A percentile compares a stretch with the other conserved stretches of the same genome.
These are phyloP conservation scores for Drosophila hamatofila DNA, from an alignment of 2,888 invertebrate genomes.

Conservation along the genomic window DNA sequence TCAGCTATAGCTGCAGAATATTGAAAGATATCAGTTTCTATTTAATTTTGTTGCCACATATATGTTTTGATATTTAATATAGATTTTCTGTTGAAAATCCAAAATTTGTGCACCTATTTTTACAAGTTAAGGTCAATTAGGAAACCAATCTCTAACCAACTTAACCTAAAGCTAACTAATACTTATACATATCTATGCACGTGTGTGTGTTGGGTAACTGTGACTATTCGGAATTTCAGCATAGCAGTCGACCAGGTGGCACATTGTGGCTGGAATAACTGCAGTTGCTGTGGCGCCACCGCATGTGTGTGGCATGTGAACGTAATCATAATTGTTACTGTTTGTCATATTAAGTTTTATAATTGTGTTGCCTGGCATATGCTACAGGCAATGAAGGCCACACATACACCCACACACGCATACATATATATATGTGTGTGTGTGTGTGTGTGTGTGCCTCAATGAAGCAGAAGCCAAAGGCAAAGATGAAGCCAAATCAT, in stretches of 20 bases:
- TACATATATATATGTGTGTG: background rate
- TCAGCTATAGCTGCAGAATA: too few relatives aligned
- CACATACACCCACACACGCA: background rate
- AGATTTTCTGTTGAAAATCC: background rate
- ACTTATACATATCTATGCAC: background rate
- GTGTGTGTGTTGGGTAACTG: too few relatives aligned
- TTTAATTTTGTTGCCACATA: too few relatives aligned
- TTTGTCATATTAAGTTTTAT: slow-evolving; percentile 53
- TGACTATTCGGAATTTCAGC: background rate
- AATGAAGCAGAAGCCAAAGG: slow-evolving; percentile 55
- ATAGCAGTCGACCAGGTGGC: background rate
- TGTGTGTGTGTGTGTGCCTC: slow-evolving; percentile 22
- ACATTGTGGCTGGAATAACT: slow-evolving; percentile 6
- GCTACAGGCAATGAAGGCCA: background rate
- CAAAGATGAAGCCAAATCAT: slow-evolving; percentile 63
- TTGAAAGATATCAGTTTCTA: too few relatives aligned
- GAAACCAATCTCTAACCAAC: background rate
- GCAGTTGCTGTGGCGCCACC: slow-evolving; percentile 22
- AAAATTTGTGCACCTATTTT: background rate
- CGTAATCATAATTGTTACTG: slow-evolving; percentile 51
- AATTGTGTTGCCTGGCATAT: slow-evolving; percentile 29
- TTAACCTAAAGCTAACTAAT: background rate
- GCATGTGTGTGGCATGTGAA: slow-evolving; percentile 52
- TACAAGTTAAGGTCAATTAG: background rate
- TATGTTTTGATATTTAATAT: background rate